Evolutionary conservation across 2,888 invertebrate species (phyloP).

Genomic region (Eueremaeus valkanovi): DNA sequence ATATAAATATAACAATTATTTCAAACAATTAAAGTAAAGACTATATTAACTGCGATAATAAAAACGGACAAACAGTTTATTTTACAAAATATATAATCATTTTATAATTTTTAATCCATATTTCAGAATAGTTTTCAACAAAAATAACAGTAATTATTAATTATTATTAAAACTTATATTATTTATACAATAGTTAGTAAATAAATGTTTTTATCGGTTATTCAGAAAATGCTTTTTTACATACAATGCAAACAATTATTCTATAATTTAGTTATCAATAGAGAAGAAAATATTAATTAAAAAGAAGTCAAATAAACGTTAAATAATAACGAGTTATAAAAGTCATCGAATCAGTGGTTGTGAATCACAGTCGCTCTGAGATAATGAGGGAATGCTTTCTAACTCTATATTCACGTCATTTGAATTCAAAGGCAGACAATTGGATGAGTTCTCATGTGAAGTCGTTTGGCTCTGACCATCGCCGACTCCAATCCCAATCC

Average conservation of each 20-base stretch:
- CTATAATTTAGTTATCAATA: not conserved
- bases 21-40: not conserved
- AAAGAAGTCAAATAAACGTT: not conserved
- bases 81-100: slow-evolving; percentile 10
- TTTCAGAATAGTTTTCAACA: slow-evolving; percentile 9
- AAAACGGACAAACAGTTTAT: not conserved
- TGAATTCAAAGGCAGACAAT: slow-evolving; percentile 13
- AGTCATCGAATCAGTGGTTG: slow-evolving; percentile 41
- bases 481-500: too few species aligned
- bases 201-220: too few species aligned
- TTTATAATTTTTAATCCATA: slow-evolving; percentile 2
- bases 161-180: not conserved
- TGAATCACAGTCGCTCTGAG: slow-evolving; percentile 42
- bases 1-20: not conserved
- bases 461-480: not conserved
- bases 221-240: slow-evolving; percentile 11
- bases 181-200: slow-evolving; percentile 24
- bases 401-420: slow-evolving; percentile 40
- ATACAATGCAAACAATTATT: not conserved
- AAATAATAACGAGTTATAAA: not conserved
- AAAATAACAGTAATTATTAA: slow-evolving; percentile 12
- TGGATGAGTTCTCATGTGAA: slow-evolving; percentile 9
- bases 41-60: not conserved
- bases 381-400: slow-evolving; percentile 40
- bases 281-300: not conserved